phyloP scores from a whole-genome alignment of 1,140 invertebrate species.

The Zaprionus vittiger region DNA sequence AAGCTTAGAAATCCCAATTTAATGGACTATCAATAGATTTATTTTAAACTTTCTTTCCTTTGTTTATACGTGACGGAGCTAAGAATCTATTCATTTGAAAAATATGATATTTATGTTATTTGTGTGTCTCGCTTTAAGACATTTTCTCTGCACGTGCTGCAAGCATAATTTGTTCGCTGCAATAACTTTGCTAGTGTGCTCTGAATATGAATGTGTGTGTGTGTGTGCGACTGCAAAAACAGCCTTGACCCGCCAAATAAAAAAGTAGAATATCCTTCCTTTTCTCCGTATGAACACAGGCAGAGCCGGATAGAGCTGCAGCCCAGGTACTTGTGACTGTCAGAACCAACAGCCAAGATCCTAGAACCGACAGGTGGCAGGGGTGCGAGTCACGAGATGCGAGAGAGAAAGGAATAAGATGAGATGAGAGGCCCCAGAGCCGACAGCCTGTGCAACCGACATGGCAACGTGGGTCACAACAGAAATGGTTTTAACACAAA shows the following conservation, averaged over 20 bases:
- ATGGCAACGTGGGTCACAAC: constrained; percentile 8
- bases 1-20: too few species aligned
- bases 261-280: constrained; percentile 7
- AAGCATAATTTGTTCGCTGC: constrained; percentile 36
- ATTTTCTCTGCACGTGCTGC: constrained; percentile 28
- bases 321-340: constrained; percentile 38
- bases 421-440: not conserved
- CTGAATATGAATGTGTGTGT: not conserved
- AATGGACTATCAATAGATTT: too few species aligned
- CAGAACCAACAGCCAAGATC: constrained; percentile 13
- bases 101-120: not conserved
- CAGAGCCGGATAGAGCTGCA: constrained; percentile 1
- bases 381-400: not conserved
- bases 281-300: not conserved
- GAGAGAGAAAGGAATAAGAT: not conserved
- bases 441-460: constrained; percentile 26
- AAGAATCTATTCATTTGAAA: constrained; percentile 20
- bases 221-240: constrained; percentile 30
- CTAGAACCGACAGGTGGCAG: not conserved
- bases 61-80: too few species aligned
- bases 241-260: constrained; percentile 45
- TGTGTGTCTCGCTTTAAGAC: not conserved
- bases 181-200: constrained; percentile 36
- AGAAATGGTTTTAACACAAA: constrained; percentile 31
- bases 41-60: too few species aligned